Percentiles rank a stretch among this genome's conserved stretches.
Conservation (phyloP, 2,888 invertebrate species). For the Lithophane leautieri region DNA sequence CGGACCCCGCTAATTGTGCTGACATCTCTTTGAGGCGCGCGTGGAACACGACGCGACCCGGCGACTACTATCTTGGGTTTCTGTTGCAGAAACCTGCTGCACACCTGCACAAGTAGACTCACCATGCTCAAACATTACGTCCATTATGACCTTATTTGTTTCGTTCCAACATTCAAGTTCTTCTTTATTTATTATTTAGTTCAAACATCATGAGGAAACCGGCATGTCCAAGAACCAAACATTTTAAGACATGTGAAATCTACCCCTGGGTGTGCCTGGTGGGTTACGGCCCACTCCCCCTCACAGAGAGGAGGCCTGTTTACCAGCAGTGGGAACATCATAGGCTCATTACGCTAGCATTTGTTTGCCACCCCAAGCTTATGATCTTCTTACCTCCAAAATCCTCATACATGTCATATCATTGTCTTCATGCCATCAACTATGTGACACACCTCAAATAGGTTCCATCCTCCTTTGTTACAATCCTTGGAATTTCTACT, state of each 20-base stretch:
- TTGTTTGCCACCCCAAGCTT: background rate
- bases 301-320: no score
- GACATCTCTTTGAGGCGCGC: no score
- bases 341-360: background rate
- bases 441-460: background rate
- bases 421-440: constrained; percentile 8
- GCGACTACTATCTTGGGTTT: background rate
- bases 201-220: no score
- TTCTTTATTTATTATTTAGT: background rate
- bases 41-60: no score
- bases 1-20: no score
- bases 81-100: no score
- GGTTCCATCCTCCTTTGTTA: constrained; percentile 30
- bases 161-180: no score
- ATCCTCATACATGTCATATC: background rate
- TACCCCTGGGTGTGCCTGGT: no score
- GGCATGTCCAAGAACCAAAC: no score
- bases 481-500: constrained; percentile 42
- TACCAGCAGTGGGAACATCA: no score
- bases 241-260: no score
- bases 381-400: background rate
- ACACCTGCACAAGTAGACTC: background rate
- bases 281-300: no score
- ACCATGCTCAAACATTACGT: background rate
- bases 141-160: background rate